Percentiles rank a stretch among this genome's conserved stretches.
Evolutionary conservation across 1,140 invertebrate species (phyloP).

Genomic region (Drosophila busckii): DNA sequence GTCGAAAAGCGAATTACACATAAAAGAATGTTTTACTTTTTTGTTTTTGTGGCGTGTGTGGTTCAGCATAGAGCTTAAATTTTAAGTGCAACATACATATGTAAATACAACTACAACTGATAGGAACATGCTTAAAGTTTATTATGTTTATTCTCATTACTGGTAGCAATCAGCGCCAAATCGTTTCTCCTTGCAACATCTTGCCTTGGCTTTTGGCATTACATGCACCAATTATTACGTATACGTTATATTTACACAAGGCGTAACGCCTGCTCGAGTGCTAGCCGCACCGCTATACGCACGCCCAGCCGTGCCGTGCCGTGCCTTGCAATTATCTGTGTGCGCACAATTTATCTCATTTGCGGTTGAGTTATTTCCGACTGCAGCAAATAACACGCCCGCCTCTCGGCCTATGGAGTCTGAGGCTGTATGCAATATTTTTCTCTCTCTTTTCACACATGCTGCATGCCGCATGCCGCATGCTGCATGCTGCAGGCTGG

Average conservation of each 20-base stretch:
- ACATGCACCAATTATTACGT: too few species aligned
- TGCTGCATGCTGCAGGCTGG: neutral
- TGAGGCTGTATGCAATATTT: conserved; percentile 7
- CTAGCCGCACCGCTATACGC: too few species aligned
- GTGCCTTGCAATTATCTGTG: conserved; percentile 72
- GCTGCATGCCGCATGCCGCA: neutral
- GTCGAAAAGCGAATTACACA: conserved; percentile 17
- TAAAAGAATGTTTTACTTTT: conserved; percentile 20
- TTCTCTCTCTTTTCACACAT: conserved; percentile 5
- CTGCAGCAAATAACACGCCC: conserved; percentile 65
- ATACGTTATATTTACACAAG: conserved; percentile 58
- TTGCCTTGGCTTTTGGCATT: too few species aligned
- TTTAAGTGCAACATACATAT: conserved; percentile 29
- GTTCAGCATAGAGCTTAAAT: conserved; percentile 24
- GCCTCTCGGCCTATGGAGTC: neutral
- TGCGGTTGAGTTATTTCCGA: conserved; percentile 78
- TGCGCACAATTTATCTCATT: conserved; percentile 78
- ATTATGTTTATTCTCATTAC: too few species aligned
- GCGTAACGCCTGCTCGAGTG: too few species aligned
- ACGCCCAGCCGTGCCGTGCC: conserved; percentile 22
- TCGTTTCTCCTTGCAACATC: too few species aligned
- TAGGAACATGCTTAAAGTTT: conserved; percentile 9
- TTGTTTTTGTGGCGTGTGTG: conserved; percentile 5
- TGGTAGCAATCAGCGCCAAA: too few species aligned
- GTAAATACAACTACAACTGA: conserved; percentile 61